Evolutionary conservation across 2,113 vertebrate genomes (phyloP), one percentile per base, ranked within the genome.

Genomic region (Tyrannus savana): DNA sequence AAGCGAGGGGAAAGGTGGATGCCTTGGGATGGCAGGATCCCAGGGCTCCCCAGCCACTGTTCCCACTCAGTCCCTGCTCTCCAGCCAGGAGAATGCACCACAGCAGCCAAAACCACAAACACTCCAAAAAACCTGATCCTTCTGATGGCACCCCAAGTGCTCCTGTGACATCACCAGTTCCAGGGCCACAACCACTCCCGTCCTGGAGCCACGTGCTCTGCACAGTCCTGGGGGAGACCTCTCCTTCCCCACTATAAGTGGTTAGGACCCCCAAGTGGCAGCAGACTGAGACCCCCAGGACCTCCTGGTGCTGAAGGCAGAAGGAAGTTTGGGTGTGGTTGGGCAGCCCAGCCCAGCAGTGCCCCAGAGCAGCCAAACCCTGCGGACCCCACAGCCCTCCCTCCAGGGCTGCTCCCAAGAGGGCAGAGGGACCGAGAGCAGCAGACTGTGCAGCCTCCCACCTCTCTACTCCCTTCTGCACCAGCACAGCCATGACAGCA

Each of bases 1-100:
- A 33, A 28, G 33, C 0, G 0, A 7, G 31, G 11, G 49, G 79
- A 37, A 77, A 42, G n/a, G n/a, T 0, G 0, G 63, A 47, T 19
- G 24, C 42, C 53, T 24, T 0, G 0, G 71, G 42, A 9, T 13
- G 23, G 77, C 82, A 79, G 73, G 39, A 76, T 58, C 37, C 37
- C 52, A 27, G 25, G 14, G 13, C 22, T 35, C 33, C 49, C 22
- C 11, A 3, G 69, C 33, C 19, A 0, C 41, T 9, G 22, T 8
- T 49, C 73, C 49, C 33, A 12, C 53, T 7, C 72, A 22, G 75
- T 2, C 12, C 35, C 23, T 19, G 19, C 16, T 58, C 53, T 22
- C 58, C 75, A 80, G 35, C 25, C 64, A 23, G 11, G 15, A 35
- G 7, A 4, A 17, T 0, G 18, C n/a, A 15, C 15, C 44, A 60